Evolutionary conservation across 1,140 invertebrate genomes (phyloP).

Genomic region (Drosophila auraria): DNA sequence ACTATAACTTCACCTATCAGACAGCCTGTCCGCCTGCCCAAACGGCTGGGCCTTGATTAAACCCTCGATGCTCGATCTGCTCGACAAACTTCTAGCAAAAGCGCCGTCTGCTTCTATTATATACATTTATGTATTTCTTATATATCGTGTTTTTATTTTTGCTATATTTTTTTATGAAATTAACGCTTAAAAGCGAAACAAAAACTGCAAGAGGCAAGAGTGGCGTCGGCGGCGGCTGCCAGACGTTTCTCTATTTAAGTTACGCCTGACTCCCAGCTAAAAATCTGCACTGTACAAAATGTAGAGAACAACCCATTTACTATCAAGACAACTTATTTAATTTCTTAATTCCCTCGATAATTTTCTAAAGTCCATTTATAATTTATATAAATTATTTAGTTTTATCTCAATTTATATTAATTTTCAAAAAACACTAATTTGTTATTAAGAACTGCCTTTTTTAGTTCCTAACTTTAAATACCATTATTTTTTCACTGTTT

Average conservation of each 20-base stretch:
- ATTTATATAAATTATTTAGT: too few species aligned
- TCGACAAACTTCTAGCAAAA: conserved; percentile 63
- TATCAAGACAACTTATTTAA: background rate
- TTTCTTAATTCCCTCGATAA: background rate
- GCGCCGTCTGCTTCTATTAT: conserved; percentile 9
- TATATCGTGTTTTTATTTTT: conserved; percentile 12
- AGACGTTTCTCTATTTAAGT: conserved; percentile 59
- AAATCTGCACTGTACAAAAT: conserved; percentile 21
- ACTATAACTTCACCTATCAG: background rate
- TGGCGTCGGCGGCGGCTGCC: background rate
- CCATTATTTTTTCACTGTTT: background rate
- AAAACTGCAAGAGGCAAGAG: conserved; percentile 19
- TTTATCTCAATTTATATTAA: background rate
- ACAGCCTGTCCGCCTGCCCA: conserved; percentile 28
- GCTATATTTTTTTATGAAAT: conserved; percentile 64
- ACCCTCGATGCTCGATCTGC: conserved; percentile 40
- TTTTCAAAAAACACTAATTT: too few species aligned
- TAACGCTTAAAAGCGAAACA: conserved; percentile 55
- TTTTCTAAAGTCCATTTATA: too few species aligned
- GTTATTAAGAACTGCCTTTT: background rate
- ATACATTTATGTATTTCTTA: conserved; percentile 5
- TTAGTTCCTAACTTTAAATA: too few species aligned
- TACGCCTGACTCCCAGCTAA: conserved; percentile 59
- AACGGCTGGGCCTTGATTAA: conserved; percentile 32
- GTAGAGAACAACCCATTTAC: too few species aligned